A percentile compares a stretch with the other conserved stretches of the same genome.
phyloP scores from a whole-genome alignment of 1,140 invertebrate genomes.

The Aphaenogaster rudis region DNA sequence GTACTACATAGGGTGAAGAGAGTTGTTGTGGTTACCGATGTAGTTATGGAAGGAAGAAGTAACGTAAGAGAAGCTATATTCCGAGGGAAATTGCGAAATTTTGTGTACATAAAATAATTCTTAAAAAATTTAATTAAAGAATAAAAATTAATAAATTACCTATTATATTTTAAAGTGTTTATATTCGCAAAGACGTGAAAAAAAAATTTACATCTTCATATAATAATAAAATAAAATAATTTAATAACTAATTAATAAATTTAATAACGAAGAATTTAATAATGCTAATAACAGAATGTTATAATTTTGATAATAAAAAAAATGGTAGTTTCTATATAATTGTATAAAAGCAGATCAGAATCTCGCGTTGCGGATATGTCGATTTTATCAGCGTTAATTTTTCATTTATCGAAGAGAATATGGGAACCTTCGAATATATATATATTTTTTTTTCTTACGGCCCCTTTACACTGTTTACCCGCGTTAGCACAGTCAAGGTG shows the following conservation, averaged over 20 bases:
- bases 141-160: background rate
- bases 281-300: background rate
- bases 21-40: constrained; percentile 20
- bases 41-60: background rate
- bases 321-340: background rate
- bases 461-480: background rate
- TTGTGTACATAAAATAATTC: background rate
- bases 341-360: background rate
- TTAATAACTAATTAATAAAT: background rate
- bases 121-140: background rate
- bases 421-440: background rate
- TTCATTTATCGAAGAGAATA: background rate
- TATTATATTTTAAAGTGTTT: background rate
- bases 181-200: background rate
- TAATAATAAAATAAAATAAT: background rate
- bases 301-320: background rate
- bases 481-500: background rate
- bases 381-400: background rate
- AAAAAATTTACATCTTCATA: background rate
- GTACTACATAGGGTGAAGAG: background rate
- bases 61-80: background rate
- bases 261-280: background rate
- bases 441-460: background rate
- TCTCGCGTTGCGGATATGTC: background rate
- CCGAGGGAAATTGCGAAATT: background rate